Evolutionary conservation across 2,113 vertebrate species (phyloP).

Genomic region (Vulpes vulpes): DNA sequence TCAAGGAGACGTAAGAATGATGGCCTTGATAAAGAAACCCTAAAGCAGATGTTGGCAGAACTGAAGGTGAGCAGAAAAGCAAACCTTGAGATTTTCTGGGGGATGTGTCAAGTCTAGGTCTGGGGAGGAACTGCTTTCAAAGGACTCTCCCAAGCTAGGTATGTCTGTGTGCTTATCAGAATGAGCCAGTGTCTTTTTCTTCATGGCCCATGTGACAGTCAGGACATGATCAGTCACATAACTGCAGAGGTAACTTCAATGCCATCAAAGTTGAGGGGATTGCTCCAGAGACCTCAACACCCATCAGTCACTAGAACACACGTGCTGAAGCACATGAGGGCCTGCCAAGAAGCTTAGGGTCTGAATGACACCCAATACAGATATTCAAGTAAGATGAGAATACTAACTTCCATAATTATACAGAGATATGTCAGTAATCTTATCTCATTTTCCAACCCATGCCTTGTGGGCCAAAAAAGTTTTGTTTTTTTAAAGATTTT

Average conservation of each 20-base stretch:
- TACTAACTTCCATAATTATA: not conserved
- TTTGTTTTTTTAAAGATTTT: not conserved
- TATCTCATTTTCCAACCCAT: not conserved
- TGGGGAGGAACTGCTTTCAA: not conserved
- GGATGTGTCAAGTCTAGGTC: not conserved
- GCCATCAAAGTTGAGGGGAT: not conserved
- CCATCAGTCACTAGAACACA: not conserved
- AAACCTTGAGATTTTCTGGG: conserved; percentile 8
- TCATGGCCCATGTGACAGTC: not conserved
- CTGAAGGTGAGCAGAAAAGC: conserved; percentile 56
- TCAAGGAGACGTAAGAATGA: conserved; percentile 28
- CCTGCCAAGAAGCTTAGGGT: not conserved
- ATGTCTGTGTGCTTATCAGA: not conserved
- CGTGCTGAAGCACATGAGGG: not conserved
- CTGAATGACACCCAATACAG: not conserved
- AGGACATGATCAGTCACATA: not conserved
- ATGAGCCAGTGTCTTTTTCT: not conserved
- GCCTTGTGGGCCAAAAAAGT: not conserved
- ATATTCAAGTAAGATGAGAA: not conserved
- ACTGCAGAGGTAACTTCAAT: not conserved
- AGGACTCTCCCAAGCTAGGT: not conserved
- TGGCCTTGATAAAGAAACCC: conserved; percentile 8
- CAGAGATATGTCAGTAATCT: not conserved
- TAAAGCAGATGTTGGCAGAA: conserved; percentile 53
- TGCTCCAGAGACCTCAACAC: not conserved